Evolutionary conservation across 1,140 invertebrate species (phyloP).

Genomic region (Mactra quadrangularis): DNA sequence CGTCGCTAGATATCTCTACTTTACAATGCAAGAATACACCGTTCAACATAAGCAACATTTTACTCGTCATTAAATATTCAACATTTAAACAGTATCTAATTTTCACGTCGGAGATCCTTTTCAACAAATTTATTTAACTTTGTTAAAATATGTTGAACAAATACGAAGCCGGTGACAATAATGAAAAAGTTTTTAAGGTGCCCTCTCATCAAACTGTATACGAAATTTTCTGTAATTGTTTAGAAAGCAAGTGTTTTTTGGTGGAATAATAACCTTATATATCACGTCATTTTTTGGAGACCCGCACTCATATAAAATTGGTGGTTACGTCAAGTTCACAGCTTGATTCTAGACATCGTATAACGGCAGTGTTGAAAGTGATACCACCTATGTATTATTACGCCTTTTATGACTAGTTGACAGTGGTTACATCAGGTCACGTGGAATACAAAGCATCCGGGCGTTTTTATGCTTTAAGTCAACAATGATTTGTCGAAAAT

Average conservation of each 20-base stretch:
- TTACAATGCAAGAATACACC: no score
- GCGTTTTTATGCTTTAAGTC: background rate
- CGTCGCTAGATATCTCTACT: no score
- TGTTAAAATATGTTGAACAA: no score
- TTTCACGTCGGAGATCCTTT: no score
- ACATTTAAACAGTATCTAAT: no score
- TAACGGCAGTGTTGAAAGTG: constrained; percentile 17
- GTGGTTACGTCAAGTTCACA: background rate
- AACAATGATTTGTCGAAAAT: constrained; percentile 24
- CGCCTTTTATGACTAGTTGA: no score
- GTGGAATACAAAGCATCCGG: background rate
- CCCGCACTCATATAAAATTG: background rate
- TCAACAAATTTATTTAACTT: no score
- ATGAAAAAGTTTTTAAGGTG: background rate
- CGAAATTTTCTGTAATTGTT: no score
- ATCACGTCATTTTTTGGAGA: constrained; percentile 1
- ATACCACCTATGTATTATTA: background rate
- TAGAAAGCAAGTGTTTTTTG: no score
- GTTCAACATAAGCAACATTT: no score
- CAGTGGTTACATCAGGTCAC: background rate
- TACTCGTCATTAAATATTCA: no score
- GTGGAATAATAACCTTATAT: constrained; percentile 28
- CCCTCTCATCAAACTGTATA: background rate
- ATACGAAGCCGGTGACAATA: background rate
- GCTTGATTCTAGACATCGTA: background rate